Base-by-base conservation (phyloP, 2,797 vertebrate species). In the Helarctos malayanus region DNA sequence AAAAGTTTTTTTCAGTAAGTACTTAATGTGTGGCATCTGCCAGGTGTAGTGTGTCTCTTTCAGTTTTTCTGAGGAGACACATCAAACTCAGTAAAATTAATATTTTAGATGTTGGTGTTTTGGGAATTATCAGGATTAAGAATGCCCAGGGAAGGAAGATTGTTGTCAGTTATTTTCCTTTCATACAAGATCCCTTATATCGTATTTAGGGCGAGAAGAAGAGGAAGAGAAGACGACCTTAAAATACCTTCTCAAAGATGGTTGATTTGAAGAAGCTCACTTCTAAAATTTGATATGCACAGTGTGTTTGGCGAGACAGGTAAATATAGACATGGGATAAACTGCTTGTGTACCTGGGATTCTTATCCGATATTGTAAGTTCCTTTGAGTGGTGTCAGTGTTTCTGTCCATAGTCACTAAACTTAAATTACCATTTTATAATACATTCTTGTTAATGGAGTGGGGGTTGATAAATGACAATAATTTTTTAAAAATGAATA, bases 21-120 rank as follows among this genome's bases (percentile, higher is more conserved):
- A 86, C 95, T 95, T 92, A 93, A 94, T 92, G 92, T 96, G 89
- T 85, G 96, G 97, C 95, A 95, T 97, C 94, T 96, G 97, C 89
- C 94, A 95, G 73, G 94, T 71, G 27, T 11, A 93, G 86, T 68
- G 41, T 94, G 41, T 65, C 83, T 92, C 96, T 97, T 93, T 27
- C 29, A 76, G 84, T 71, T 89, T 94, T 92, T 68, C 85, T 47
- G 38, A 96, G 83, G 79, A 82, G n/a, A 78, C 57, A 78, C 32
- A 10, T 75, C 65, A 61, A 63, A 54, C 65, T 63, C 73, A 45
- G 63, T 25, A 52, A 89, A 96, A 78, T 41, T 83, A 85, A 79
- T 89, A 68, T 49, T 68, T 59, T 81, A 56, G 27, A 82, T 71
- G 61, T 65, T 45, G 18, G 16, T 61, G 61, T 90, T 63, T 90